phyloP scores from a whole-genome alignment of 2,888 invertebrate species.

The Venusia cambrica region DNA sequence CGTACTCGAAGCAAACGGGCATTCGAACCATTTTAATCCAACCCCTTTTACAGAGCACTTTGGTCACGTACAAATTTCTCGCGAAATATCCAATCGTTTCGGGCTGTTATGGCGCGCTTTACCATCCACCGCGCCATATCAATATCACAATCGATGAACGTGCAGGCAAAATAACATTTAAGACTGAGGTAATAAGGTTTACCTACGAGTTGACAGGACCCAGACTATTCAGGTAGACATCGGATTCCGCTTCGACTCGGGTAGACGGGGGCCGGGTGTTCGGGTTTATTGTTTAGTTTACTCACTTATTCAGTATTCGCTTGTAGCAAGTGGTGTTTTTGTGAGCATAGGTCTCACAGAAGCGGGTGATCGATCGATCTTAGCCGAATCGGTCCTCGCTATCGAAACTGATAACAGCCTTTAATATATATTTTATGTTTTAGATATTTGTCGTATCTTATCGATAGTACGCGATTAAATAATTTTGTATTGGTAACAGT shows the following conservation, averaged over 20 bases:
- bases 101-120: slow-evolving; percentile 14
- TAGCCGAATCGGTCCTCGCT: neutral
- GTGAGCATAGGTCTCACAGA: slow-evolving; percentile 11
- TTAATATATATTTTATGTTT: neutral
- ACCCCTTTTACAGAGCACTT: neutral
- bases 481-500: no score
- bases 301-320: slow-evolving; percentile 15
- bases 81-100: slow-evolving; percentile 18
- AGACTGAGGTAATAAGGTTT: no score
- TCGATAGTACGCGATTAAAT: no score
- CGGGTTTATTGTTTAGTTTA: slow-evolving; percentile 22
- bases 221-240: slow-evolving; percentile 13
- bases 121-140: slow-evolving; percentile 3
- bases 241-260: slow-evolving; percentile 5
- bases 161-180: neutral
- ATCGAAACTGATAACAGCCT: no score
- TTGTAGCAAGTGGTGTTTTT: slow-evolving; percentile 9
- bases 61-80: slow-evolving; percentile 18
- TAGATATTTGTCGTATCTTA: no score
- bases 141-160: neutral
- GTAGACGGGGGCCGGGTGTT: neutral
- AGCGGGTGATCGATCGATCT: slow-evolving; percentile 8
- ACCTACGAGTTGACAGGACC: slow-evolving; percentile 7
- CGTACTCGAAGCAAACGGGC: slow-evolving; percentile 8
- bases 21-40: slow-evolving; percentile 1